Percentiles rank a stretch among this genome's conserved stretches.
These are phyloP conservation scores for Frankliniella fusca DNA, from an alignment of 2,888 invertebrate species.

Conservation along the genomic window DNA sequence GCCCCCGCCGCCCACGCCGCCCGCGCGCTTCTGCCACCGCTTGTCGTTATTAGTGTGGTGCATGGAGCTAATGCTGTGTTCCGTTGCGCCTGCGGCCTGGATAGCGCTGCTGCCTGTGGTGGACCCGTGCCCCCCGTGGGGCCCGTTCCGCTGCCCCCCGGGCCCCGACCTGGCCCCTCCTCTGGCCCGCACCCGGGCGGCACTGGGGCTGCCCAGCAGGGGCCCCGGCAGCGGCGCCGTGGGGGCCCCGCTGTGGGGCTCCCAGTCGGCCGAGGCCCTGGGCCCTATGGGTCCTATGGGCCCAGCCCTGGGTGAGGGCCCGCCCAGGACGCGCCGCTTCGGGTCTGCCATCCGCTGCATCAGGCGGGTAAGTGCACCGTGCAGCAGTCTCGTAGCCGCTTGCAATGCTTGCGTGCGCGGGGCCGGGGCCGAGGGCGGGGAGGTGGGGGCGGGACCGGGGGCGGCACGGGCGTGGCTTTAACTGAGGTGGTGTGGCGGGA, in stretches of 20 bases:
- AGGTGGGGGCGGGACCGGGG: too few relatives aligned
- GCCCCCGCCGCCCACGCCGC: not conserved
- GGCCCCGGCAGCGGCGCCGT: not conserved
- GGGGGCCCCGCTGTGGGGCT: too few relatives aligned
- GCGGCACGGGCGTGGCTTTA: too few relatives aligned
- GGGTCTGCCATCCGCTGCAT: not conserved
- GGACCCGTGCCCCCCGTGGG: not conserved
- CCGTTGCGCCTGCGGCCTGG: not conserved
- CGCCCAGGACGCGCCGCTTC: not conserved
- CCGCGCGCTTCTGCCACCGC: not conserved
- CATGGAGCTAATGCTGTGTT: not conserved
- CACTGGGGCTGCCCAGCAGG: not conserved
- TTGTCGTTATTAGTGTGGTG: not conserved
- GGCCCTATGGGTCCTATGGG: not conserved
- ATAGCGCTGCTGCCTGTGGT: not conserved
- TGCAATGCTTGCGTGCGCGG: too few relatives aligned
- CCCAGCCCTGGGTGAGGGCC: not conserved
- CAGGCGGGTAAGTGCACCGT: slow-evolving; percentile 7
- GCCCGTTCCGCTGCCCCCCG: not conserved
- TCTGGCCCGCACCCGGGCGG: not conserved
- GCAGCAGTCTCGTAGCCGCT: not conserved
- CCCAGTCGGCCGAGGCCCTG: not conserved
- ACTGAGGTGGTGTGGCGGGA: too few relatives aligned
- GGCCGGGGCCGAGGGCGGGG: not conserved
- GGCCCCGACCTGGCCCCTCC: not conserved